Percentiles rank a stretch among this genome's conserved stretches.
Conservation (phyloP, 2,888 invertebrate genomes). For the Exocentrus adspersus region DNA sequence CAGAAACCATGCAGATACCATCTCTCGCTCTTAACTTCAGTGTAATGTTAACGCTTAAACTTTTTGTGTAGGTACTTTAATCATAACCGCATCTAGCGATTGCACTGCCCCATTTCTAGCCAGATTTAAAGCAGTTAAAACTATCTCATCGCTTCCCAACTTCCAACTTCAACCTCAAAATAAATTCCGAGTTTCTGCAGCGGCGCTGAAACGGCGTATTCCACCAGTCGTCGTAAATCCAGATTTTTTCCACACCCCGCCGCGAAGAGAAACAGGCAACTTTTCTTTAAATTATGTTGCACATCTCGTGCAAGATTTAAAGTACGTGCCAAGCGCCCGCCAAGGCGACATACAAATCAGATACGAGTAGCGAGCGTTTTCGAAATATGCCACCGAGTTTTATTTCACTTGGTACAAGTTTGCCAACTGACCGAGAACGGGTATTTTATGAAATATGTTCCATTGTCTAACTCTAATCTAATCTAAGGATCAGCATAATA, state of each 20-base stretch:
- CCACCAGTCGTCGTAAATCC: neutral
- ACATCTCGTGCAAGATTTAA: neutral
- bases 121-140: too few relatives aligned
- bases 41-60: too few relatives aligned
- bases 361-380: neutral
- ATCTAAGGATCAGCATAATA: too few relatives aligned
- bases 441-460: slow-evolving; percentile 3
- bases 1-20: too few relatives aligned
- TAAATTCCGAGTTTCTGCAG: neutral
- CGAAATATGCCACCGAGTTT: neutral
- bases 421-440: neutral
- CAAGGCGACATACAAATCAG: neutral
- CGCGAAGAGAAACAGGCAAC: neutral
- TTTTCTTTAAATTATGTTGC: slow-evolving; percentile 1
- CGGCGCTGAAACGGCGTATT: neutral
- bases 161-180: neutral
- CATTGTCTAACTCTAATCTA: too few relatives aligned
- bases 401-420: too few relatives aligned
- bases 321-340: neutral
- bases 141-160: too few relatives aligned
- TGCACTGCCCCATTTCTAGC: neutral
- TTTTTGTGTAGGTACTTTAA: too few relatives aligned
- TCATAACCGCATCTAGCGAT: too few relatives aligned
- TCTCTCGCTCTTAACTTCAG: too few relatives aligned
- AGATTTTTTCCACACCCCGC: neutral